Evolutionary conservation across 2,888 invertebrate species (phyloP), one percentile per base, ranked within the genome.

Genomic region (Drosophila fungiperda): DNA sequence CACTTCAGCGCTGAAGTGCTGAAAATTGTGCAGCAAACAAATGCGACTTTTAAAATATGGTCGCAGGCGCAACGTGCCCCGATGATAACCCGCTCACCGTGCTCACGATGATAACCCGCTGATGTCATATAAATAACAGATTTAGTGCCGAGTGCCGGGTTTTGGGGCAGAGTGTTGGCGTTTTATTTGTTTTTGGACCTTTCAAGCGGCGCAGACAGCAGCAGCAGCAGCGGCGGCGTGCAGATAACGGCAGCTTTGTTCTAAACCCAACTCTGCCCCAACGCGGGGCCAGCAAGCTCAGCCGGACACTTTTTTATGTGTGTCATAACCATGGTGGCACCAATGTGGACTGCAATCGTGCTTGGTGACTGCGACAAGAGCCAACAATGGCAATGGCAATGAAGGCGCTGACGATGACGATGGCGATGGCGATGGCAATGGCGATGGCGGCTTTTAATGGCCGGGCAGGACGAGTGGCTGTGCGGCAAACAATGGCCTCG

Each of bases 41-140:
- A 32, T 45, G 68, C 62, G 74, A 64, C 64, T 49, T 55, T 60
- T 68, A 68, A 75, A 79, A 77, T 83, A 75, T 73, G 81, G 66
- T 66, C 36, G 50, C 52, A 50, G 68, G 69, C 60, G 73, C 69
- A 64, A 55, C 15, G 40, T 53, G 60, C 74, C 26, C 33, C 48
- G 23, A 49, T 71, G 83, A 76, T 79, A 76, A 74, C 83, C 83
- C 83, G 75, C 66, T 73, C n/a, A n/a, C n/a, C n/a, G n/a, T 64
- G 68, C 66, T 40, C 26, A 36, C 48, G 23, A 49, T 71, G 83
- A 76, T 79, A 76, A 74, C 83, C 83, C 83, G 75, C 66, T 73
- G 83, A 83, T 82, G 83, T 70, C 87, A 75, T 68, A 87, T 87
- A 87, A 87, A 87, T 87, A 87, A 87, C 82, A 76, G 86, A 87